Percentiles rank a stretch among this genome's conserved stretches.
Conservation (phyloP, 2,888 invertebrate genomes). For the Melanophora roralis region DNA sequence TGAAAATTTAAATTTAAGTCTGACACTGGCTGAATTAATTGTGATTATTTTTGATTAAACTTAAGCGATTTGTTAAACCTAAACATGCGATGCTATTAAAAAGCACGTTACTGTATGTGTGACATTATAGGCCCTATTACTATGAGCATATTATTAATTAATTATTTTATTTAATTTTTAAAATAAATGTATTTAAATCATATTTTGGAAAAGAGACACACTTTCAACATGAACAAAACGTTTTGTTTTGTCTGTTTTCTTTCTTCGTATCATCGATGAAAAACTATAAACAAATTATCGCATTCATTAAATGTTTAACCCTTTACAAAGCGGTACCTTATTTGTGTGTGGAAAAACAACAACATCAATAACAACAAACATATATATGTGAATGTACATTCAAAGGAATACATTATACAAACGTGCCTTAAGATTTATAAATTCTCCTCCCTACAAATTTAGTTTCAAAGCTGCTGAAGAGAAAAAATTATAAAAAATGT, state of each 20-base stretch:
- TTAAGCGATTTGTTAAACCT: no score
- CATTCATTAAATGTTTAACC: conserved; percentile 62
- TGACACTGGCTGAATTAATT: no score
- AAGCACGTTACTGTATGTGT: not conserved
- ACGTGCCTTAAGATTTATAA: no score
- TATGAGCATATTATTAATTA: no score
- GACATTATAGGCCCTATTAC: not conserved
- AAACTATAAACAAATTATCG: conserved; percentile 63
- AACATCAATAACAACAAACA: conserved; percentile 6
- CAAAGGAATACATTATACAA: not conserved
- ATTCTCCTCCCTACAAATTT: not conserved
- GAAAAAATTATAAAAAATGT: not conserved
- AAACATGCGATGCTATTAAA: no score
- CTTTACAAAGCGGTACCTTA: conserved; percentile 57
- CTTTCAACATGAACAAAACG: conserved; percentile 10
- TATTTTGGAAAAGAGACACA: not conserved
- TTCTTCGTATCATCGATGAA: conserved; percentile 53
- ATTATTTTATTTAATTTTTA: no score
- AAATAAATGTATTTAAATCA: no score
- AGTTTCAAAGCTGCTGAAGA: conserved; percentile 19
- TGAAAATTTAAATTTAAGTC: no score
- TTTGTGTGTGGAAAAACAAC: conserved; percentile 30
- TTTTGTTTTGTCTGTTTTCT: conserved; percentile 30
- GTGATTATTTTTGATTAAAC: no score
- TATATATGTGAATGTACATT: not conserved